A percentile compares a stretch with the other conserved stretches of the same genome.
phyloP scores from a whole-genome alignment of 2,113 vertebrate species.

The Gavia stellata region DNA sequence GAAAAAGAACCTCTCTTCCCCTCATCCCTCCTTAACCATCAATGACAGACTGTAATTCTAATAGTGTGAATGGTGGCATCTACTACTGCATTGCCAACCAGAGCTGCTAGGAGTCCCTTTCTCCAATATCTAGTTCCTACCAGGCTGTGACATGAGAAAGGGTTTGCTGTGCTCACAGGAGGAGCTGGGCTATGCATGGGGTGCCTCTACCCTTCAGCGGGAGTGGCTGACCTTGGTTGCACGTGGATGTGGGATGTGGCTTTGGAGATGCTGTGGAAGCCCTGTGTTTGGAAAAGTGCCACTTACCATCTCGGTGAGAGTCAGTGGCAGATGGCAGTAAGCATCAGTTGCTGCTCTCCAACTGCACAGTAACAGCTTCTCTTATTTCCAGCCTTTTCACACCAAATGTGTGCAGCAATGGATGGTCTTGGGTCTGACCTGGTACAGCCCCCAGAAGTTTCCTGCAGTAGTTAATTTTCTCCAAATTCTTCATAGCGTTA shows the following conservation, averaged over 20 bases:
- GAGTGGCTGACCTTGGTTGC: not conserved
- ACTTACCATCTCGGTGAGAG: not conserved
- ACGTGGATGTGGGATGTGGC: not conserved
- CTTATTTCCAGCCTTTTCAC: not conserved
- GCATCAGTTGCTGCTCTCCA: not conserved
- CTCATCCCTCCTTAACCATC: not conserved
- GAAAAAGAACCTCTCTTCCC: not conserved
- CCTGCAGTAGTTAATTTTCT: not conserved
- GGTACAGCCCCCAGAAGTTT: not conserved
- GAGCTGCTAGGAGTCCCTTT: not conserved
- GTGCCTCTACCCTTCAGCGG: too few relatives aligned
- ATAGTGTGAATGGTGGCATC: not conserved
- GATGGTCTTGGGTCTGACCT: not conserved
- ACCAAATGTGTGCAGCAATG: not conserved
- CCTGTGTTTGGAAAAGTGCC: not conserved
- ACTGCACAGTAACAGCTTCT: not conserved
- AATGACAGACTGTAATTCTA: not conserved
- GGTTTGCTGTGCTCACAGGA: not conserved
- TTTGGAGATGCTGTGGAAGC: not conserved
- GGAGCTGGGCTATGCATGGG: accelerated
- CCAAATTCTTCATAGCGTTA: not conserved
- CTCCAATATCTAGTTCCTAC: not conserved
- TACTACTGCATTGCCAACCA: not conserved
- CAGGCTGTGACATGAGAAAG: not conserved
- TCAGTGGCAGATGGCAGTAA: not conserved